A percentile compares a stretch with the other conserved stretches of the same genome.
Conservation (phyloP, 2,888 invertebrate genomes). For the Dicycla oo region DNA sequence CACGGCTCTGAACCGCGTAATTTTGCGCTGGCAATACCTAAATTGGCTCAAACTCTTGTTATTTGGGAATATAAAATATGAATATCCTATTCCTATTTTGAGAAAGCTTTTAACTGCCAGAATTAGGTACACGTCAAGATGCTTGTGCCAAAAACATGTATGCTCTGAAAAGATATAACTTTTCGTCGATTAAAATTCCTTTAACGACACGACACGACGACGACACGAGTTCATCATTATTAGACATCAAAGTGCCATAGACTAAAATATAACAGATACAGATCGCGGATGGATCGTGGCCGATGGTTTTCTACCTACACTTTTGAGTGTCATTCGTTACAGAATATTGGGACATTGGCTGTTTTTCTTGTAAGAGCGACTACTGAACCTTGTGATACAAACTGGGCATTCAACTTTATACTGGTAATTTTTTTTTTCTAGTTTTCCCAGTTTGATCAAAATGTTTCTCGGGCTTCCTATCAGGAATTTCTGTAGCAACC, state of each 20-base stretch:
- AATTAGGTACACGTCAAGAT: background rate
- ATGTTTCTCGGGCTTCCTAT: background rate
- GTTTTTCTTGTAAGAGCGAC: background rate
- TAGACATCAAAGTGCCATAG: constrained; percentile 8
- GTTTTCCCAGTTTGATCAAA: background rate
- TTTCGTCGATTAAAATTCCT: background rate
- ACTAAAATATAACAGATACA: background rate
- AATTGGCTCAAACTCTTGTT: background rate
- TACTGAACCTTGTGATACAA: background rate
- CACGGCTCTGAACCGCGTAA: background rate
- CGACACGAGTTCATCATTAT: background rate
- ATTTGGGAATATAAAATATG: background rate
- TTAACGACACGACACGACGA: no score
- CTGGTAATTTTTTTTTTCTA: background rate
- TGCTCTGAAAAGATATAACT: background rate
- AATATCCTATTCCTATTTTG: background rate
- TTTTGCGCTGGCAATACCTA: constrained; percentile 13
- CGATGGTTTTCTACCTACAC: background rate
- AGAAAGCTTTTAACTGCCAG: background rate
- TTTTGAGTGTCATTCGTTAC: background rate
- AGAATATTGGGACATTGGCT: background rate
- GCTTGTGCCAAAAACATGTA: constrained; percentile 18
- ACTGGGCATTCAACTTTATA: background rate
- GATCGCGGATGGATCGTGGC: no score
- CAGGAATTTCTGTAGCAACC: background rate